A percentile compares a stretch with the other conserved stretches of the same genome.
phyloP scores from a whole-genome alignment of 2,888 invertebrate species.

The Caenorhabditis zanzibari region DNA sequence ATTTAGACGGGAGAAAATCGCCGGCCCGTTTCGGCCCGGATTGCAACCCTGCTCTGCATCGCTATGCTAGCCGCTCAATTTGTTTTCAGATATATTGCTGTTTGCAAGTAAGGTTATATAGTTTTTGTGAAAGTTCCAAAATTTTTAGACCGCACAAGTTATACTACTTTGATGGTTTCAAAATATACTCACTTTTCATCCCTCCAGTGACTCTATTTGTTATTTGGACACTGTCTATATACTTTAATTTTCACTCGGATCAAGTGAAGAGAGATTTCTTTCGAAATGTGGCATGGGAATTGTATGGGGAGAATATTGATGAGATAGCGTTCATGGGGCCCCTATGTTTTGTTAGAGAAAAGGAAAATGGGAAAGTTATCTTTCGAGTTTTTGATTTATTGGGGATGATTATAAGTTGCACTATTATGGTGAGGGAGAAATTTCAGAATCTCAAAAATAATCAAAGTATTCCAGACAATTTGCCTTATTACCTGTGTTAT shows the following conservation, averaged over 20 bases:
- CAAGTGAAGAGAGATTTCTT: conserved; percentile 38
- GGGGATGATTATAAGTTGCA: conserved; percentile 25
- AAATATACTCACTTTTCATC: conserved; percentile 29
- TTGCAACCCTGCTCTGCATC: too few species aligned
- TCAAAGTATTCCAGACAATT: neutral
- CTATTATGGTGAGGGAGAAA: conserved; percentile 42
- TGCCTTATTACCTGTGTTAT: conserved; percentile 35
- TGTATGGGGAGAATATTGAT: conserved; percentile 49
- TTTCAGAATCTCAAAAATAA: neutral
- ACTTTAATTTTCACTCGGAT: conserved; percentile 35
- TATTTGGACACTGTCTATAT: conserved; percentile 26
- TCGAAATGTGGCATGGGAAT: conserved; percentile 15
- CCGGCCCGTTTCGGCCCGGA: too few species aligned
- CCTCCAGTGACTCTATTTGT: conserved; percentile 29
- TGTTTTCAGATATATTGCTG: conserved; percentile 46
- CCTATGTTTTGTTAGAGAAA: conserved; percentile 27
- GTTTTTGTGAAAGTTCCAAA: neutral
- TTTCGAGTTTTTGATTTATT: conserved; percentile 32
- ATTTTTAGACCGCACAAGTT: conserved; percentile 24
- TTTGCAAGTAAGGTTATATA: conserved; percentile 28
- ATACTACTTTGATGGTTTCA: conserved; percentile 40
- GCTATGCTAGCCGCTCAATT: conserved; percentile 44
- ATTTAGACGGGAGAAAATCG: too few species aligned
- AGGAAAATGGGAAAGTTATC: conserved; percentile 1
- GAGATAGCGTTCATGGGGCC: conserved; percentile 38